These are phyloP conservation scores for Ladona fulva DNA, from an alignment of 1,140 invertebrate genomes.

Conservation along the genomic window DNA sequence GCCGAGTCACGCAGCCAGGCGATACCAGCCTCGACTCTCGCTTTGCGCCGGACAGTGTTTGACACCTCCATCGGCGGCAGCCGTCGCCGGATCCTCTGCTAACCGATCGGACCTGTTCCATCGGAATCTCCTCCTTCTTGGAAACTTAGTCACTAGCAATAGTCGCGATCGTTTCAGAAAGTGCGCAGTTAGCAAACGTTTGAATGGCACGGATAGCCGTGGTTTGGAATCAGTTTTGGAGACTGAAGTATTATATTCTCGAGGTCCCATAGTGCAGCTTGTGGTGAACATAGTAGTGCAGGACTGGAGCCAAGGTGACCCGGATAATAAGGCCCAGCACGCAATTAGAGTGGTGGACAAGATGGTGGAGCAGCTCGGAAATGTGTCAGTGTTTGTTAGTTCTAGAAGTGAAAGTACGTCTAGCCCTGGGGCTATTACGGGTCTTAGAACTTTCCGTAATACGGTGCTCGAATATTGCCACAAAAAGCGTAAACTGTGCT, in stretches of 20 bases:
- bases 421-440: not conserved
- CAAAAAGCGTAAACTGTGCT: not conserved
- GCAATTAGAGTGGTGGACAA: slow-evolving; percentile 12
- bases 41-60: not conserved
- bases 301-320: not conserved
- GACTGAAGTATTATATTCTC: not conserved
- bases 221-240: not conserved
- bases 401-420: not conserved
- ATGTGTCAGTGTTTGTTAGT: not conserved
- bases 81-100: not conserved
- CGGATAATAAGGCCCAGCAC: not conserved
- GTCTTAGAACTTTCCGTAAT: not conserved
- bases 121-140: not conserved
- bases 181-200: not conserved
- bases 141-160: not conserved
- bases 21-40: slow-evolving; percentile 6
- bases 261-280: not conserved
- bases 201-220: not conserved
- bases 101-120: not conserved
- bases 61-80: not conserved
- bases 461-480: slow-evolving; percentile 2
- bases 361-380: slow-evolving; percentile 11
- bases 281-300: slow-evolving; percentile 10
- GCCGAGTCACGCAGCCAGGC: not conserved
- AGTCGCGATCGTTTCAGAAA: not conserved